Evolutionary conservation across 2,888 invertebrate species (phyloP), one percentile per base, ranked within the genome.

Genomic region (Macaria notata): DNA sequence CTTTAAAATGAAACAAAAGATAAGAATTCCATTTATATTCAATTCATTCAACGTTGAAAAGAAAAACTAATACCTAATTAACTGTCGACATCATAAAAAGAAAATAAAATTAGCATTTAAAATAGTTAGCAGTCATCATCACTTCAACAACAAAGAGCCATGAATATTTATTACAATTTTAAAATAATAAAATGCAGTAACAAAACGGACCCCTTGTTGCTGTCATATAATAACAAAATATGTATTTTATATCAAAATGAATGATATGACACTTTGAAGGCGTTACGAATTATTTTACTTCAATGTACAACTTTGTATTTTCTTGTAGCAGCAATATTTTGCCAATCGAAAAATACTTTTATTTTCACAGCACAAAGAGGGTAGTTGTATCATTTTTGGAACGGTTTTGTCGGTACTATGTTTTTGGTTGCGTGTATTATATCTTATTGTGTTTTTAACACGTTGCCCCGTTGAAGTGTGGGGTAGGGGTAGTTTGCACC

Each of bases 231-330:
- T 81, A 81, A 84, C 62, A 86, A 88, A 89, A 88, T 88, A 87
- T 88, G 84, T 88, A 88, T 86, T 88, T 85, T 81, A 83, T 88
- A 83, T 84, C 78, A 73, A 74, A 79, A 86, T 90, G 88, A 90
- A 79, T 87, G 88, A 91, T 91, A 89, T 90, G 90, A 90, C 90
- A 90, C 79, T 83, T 84, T 82, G 84, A 87, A 90, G 90, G 90
- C 90, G 89, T 90, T 86, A 69, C 91, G 86, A 91, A 91, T 90
- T 86, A 86, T 75, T 79, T 76, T 75, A 78, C 49, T 46, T 68
- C 70, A 75, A 64, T 64, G 67, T 69, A 63, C 57, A 4, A 41
- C 4, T 30, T 44, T 44, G 43, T 3, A 3, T 4, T 7, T 50
- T 5, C 44, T 29, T 44, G 19, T 44, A n/a, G 1, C 0, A 1